These are phyloP conservation scores for Platichthys stellatus DNA, from an alignment of 2,113 vertebrate species.

Conservation along the genomic window DNA sequence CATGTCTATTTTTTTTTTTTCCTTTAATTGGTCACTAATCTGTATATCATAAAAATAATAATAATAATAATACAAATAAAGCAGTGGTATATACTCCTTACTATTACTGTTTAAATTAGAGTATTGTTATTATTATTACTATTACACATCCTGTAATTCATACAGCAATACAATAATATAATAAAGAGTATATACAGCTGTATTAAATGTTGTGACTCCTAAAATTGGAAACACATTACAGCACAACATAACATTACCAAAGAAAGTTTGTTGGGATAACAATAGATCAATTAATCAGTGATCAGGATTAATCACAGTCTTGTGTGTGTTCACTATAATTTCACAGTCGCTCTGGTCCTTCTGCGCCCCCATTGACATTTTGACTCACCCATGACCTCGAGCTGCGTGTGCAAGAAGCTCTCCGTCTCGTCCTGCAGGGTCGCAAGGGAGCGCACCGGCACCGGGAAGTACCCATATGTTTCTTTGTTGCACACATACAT, in stretches of 20 bases:
- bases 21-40: no score
- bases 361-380: not conserved
- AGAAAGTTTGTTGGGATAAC: not conserved
- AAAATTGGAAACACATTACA: no score
- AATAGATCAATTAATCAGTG: not conserved
- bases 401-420: slow-evolving; percentile 88
- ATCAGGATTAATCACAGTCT: not conserved
- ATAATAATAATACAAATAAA: no score
- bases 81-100: no score
- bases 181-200: no score
- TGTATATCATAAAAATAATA: no score
- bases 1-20: no score
- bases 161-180: not conserved
- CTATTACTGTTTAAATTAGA: no score
- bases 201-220: no score
- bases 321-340: no score
- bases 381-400: slow-evolving; percentile 90
- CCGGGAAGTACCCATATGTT: slow-evolving; percentile 86
- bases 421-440: slow-evolving; percentile 86
- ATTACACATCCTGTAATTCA: not conserved
- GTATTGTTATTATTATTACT: not conserved
- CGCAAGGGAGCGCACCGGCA: slow-evolving; percentile 85
- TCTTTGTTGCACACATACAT: slow-evolving; percentile 91
- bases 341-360: no score
- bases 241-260: not conserved